Conservation (phyloP, 2,113 vertebrate genomes). For the Callionymus lyra region DNA sequence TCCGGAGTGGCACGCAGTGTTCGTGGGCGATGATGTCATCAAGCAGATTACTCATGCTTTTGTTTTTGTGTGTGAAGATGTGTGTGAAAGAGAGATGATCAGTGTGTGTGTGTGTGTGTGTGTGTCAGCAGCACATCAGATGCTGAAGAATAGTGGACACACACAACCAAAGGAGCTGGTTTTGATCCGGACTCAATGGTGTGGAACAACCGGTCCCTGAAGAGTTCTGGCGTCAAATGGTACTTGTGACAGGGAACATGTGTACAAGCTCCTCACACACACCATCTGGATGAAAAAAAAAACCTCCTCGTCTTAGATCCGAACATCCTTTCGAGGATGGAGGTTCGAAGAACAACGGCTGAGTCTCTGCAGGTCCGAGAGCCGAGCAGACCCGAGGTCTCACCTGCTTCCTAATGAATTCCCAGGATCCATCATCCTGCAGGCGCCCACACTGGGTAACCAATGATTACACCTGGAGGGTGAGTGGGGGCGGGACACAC, state of each 20-base stretch:
- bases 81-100: neutral
- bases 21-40: slow-evolving; percentile 47
- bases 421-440: slow-evolving; percentile 64
- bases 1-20: slow-evolving; percentile 41
- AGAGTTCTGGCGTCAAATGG: slow-evolving; percentile 60
- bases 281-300: neutral
- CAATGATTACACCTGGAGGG: slow-evolving; percentile 74
- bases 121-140: neutral
- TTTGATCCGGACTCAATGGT: slow-evolving; percentile 61
- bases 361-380: slow-evolving; percentile 55
- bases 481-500: slow-evolving; percentile 27
- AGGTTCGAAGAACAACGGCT: slow-evolving; percentile 39
- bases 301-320: neutral
- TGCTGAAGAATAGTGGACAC: slow-evolving; percentile 10
- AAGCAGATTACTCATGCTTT: slow-evolving; percentile 36
- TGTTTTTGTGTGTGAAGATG: slow-evolving; percentile 5
- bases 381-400: slow-evolving; percentile 51
- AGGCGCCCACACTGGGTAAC: slow-evolving; percentile 59
- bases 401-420: slow-evolving; percentile 68
- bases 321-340: slow-evolving; percentile 34
- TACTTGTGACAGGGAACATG: slow-evolving; percentile 59
- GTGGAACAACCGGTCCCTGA: slow-evolving; percentile 61
- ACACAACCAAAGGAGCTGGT: slow-evolving; percentile 31
- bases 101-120: neutral
- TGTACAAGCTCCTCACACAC: slow-evolving; percentile 39